Conservation (phyloP, 2,113 vertebrate species). For the Takifugu bimaculatus region DNA sequence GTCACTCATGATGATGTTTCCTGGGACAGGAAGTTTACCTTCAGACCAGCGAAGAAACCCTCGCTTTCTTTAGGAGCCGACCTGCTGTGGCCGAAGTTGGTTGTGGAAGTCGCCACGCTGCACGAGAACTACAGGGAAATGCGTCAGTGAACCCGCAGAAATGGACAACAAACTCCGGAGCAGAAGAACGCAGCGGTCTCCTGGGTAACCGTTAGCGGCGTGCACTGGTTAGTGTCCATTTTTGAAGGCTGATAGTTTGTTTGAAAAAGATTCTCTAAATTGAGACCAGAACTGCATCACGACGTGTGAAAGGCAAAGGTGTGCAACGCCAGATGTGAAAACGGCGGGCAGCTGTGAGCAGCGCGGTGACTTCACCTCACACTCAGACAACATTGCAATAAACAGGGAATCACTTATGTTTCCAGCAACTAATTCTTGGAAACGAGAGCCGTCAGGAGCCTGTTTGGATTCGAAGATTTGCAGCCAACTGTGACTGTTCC, state of each 20-base stretch:
- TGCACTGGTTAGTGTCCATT: too few species aligned
- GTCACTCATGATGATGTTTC: not conserved
- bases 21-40: constrained; percentile 63
- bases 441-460: too few species aligned
- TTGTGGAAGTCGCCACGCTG: constrained; percentile 71
- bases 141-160: too few species aligned
- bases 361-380: constrained; percentile 20
- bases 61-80: constrained; percentile 74
- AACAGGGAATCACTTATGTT: not conserved
- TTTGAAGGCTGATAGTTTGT: too few species aligned
- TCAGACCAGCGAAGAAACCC: constrained; percentile 81
- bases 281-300: too few species aligned
- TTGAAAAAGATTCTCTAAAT: too few species aligned
- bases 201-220: too few species aligned
- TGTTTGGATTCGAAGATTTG: too few species aligned
- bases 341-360: constrained; percentile 17
- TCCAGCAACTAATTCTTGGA: constrained; percentile 4
- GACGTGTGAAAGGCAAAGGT: too few species aligned
- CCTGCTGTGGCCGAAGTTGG: constrained; percentile 63
- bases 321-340: not conserved
- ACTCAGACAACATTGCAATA: constrained; percentile 10
- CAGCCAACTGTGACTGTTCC: not conserved
- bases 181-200: too few species aligned
- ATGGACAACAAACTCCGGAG: too few species aligned
- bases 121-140: constrained; percentile 75